Evolutionary conservation across 2,113 vertebrate genomes (phyloP), one percentile per base, ranked within the genome.

Genomic region (Zapornia atra): DNA sequence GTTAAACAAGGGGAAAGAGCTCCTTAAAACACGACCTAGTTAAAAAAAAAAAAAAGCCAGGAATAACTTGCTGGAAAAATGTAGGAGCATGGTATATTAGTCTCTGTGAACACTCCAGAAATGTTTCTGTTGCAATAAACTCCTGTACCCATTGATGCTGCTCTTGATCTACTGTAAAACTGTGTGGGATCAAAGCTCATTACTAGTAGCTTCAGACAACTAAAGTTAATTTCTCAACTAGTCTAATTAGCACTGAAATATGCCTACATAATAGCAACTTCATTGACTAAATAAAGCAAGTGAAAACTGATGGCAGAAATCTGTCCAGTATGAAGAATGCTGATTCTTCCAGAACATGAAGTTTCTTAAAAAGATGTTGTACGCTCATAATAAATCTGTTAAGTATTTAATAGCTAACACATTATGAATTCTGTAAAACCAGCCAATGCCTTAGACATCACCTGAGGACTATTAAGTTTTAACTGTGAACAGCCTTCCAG

Each of bases 171-270:
- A 11, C 38, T 85, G 16, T 82, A 84, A 96, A 95, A 82, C 6
- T 63, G 63, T 33, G 46, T 84, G 71, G 44, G 63, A 93, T 54
- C 93, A 65, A 96, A 96, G 71, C 96, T 57, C 72, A 42, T 80
- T 80, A 44, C 48, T 63, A 40, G 33, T 83, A 59, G n/a, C 73
- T 95, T 71, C 31, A 84, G 65, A 63, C 26, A 34, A 25, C 5
- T 51, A 15, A 61, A 79, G 25, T 76, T 24, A 14, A 78, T 95
- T 82, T 84, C 70, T 95, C 50, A 65, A 26, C 26, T 56, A 42
- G 15, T 84, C 36, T 71, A 53, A 26, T 38, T 68, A 85, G 21
- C 18, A 48, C 10, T 36, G 44, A 92, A 72, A 33, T 38, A 31
- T n/a, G 40, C 61, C 51, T 72, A 26, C 11, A 46, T 63, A 83